Evolutionary conservation across 2,888 invertebrate species (phyloP).

Genomic region (Caenorhabditis auriculariae): DNA sequence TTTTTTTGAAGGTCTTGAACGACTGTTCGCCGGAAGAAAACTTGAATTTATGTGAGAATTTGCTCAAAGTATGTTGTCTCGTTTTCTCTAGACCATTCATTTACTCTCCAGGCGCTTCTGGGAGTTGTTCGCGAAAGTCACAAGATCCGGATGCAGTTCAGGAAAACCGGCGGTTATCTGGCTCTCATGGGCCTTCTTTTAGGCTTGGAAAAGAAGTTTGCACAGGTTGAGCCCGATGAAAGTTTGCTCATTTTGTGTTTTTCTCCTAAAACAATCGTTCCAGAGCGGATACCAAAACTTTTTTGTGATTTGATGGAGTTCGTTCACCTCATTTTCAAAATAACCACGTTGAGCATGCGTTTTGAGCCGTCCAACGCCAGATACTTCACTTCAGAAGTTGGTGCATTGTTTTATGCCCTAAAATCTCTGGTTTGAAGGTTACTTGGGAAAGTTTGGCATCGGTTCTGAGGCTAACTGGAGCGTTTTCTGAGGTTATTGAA

Average conservation of each 20-base stretch:
- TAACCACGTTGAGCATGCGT: slow-evolving; percentile 89
- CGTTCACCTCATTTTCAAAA: slow-evolving; percentile 57
- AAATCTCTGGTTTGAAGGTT: too few species aligned
- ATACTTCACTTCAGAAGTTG: slow-evolving; percentile 86
- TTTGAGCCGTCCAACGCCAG: slow-evolving; percentile 99
- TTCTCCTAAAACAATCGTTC: neutral
- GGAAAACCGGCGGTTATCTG: slow-evolving; percentile 96
- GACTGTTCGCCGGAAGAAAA: slow-evolving; percentile 30
- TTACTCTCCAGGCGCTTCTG: slow-evolving; percentile 65
- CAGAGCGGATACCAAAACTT: slow-evolving; percentile 17
- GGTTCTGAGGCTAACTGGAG: slow-evolving; percentile 86
- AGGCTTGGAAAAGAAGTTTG: slow-evolving; percentile 76
- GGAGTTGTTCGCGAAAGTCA: slow-evolving; percentile 83
- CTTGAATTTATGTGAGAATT: slow-evolving; percentile 25
- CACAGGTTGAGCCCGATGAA: slow-evolving; percentile 5
- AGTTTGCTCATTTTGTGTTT: too few species aligned
- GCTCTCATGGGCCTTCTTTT: slow-evolving; percentile 93
- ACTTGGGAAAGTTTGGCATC: slow-evolving; percentile 91
- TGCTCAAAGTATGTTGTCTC: slow-evolving; percentile 9
- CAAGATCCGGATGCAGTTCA: slow-evolving; percentile 89
- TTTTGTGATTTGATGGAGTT: slow-evolving; percentile 45
- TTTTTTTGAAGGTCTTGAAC: slow-evolving; percentile 38
- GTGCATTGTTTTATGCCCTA: too few species aligned
- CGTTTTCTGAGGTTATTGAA: slow-evolving; percentile 70
- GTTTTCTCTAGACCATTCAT: neutral